These are phyloP conservation scores for Halichoerus grypus DNA, from an alignment of 2,113 vertebrate genomes.

Conservation along the genomic window DNA sequence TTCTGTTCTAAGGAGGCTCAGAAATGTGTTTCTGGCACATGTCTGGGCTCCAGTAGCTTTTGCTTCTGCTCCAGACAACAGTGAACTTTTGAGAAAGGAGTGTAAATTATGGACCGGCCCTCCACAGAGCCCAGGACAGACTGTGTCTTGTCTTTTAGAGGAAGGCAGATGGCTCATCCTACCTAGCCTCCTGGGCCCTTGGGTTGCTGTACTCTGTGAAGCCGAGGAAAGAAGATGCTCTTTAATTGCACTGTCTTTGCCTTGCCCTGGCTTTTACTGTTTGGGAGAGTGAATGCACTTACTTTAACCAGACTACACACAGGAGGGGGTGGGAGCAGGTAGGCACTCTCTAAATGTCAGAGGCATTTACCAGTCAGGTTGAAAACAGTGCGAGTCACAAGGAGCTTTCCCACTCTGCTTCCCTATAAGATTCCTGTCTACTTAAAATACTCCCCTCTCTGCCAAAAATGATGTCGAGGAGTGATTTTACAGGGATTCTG, in stretches of 20 bases:
- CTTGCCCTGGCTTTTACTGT: background rate
- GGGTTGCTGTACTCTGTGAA: background rate
- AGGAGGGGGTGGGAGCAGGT: background rate
- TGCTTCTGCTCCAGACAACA: background rate
- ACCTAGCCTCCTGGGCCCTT: background rate
- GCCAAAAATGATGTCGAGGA: background rate
- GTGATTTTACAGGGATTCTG: background rate
- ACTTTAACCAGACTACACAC: background rate
- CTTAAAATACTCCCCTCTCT: background rate
- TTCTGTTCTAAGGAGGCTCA: background rate
- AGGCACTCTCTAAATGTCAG: background rate
- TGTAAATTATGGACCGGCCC: background rate
- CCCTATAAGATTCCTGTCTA: background rate
- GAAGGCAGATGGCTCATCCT: background rate
- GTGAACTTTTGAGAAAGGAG: background rate
- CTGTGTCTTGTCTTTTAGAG: background rate
- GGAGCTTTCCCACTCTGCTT: background rate
- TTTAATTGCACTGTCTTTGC: background rate
- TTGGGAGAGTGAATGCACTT: background rate
- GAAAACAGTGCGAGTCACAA: rapidly evolving
- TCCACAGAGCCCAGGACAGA: background rate
- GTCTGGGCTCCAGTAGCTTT: background rate
- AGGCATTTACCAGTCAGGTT: background rate
- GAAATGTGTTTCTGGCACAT: background rate
- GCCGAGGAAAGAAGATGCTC: background rate